These are phyloP conservation scores for Paramormyrops hopkinsi DNA, from an alignment of 2,797 vertebrate species.

Conservation along the genomic window DNA sequence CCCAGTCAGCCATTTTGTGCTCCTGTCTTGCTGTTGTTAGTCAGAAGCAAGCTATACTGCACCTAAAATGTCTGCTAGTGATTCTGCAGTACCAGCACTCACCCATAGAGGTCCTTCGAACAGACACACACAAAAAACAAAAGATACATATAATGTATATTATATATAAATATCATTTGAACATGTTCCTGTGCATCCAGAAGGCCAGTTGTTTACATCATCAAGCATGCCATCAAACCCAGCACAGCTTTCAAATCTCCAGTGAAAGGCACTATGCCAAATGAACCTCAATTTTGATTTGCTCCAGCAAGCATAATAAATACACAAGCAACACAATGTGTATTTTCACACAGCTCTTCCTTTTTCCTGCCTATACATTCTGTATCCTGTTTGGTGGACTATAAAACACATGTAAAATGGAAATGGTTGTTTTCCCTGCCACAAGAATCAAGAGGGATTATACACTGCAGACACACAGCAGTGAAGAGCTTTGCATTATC, in stretches of 20 bases:
- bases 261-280: constrained; percentile 2
- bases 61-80: constrained; percentile 39
- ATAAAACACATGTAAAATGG: not conserved
- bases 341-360: not conserved
- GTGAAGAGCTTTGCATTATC: not conserved
- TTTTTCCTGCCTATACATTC: not conserved
- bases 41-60: constrained; percentile 15
- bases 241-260: not conserved
- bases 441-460: not conserved
- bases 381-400: not conserved
- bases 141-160: not conserved
- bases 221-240: not conserved
- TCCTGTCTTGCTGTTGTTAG: not conserved
- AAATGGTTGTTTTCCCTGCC: not conserved
- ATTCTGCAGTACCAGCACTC: constrained; percentile 32
- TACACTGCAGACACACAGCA: not conserved
- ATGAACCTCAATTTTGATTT: not conserved
- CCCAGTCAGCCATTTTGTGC: constrained; percentile 24
- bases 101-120: constrained; percentile 32
- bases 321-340: not conserved
- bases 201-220: constrained; percentile 1
- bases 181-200: not conserved
- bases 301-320: not conserved
- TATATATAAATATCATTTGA: not conserved
- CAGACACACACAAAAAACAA: not conserved